Evolutionary conservation across 2,797 vertebrate species (phyloP), one percentile per base, ranked within the genome.

Genomic region (Takifugu ocellatus): DNA sequence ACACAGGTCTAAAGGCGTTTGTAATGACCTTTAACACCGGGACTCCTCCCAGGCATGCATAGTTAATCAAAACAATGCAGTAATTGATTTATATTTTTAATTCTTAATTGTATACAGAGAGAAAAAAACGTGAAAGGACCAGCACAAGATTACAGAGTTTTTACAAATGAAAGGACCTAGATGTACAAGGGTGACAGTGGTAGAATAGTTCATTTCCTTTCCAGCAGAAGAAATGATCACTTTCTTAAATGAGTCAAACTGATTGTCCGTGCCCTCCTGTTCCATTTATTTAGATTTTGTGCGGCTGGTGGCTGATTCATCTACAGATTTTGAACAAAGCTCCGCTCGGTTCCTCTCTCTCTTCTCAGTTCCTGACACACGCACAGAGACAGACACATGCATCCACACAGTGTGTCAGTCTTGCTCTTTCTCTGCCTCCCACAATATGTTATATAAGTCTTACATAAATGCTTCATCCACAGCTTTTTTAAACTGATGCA

Each of bases 371-470:
- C 6, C 15, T 27, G 47, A 27, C 36, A 51, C 50, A 16, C 17
- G 11, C 29, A 42, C 12, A 39, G 50, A 21, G 15, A 29, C 43
- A 31, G 45, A 26, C 46, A 47, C 10, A 48, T 25, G 15, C 27
- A 6, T 45, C 15, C 49, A 47, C 56, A 42, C 42, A 70, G 56
- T 76, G 63, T 64, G 51, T 78, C 55, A 61, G 53, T 72, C 75
- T 77, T 69, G 51, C 64, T 69, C 66, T 69, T 60, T 76, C 72
- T 59, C 72, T 76, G 72, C 78, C 85, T 81, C 84, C 84, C 77
- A 79, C 81, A 82, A 63, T 60, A 68, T 66, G 71, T 90, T 90
- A 87, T 74, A 84, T 87, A 88, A 87, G 71, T 65, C 72, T 89
- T 89, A 87, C 59, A 84, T 84, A 85, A 89, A 88, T n/a, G 49